These are phyloP conservation scores for Radopholus similis DNA, from an alignment of 1,140 invertebrate genomes.

Conservation along the genomic window DNA sequence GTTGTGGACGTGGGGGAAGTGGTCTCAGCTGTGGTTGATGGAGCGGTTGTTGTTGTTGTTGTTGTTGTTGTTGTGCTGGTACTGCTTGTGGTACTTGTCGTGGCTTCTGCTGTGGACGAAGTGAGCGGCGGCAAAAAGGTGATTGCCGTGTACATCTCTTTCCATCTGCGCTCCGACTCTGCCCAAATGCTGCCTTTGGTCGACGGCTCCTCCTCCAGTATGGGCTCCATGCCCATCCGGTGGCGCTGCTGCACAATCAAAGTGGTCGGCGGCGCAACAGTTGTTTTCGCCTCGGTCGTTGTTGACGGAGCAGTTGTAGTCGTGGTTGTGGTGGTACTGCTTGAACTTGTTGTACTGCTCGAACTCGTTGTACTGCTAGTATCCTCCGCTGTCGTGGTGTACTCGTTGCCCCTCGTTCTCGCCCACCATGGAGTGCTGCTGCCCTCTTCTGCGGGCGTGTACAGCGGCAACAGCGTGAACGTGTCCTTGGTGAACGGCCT, in stretches of 20 bases:
- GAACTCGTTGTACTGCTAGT: too few species aligned
- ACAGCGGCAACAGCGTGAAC: background rate
- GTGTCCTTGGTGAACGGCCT: background rate
- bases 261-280: background rate
- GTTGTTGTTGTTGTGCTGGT: background rate
- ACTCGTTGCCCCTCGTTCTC: too few species aligned
- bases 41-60: slow-evolving; percentile 14
- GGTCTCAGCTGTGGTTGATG: background rate
- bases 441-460: background rate
- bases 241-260: background rate
- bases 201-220: background rate
- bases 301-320: slow-evolving; percentile 13
- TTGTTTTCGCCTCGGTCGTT: background rate
- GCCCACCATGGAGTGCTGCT: too few species aligned
- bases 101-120: slow-evolving; percentile 10
- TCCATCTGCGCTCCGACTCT: too few species aligned
- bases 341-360: too few species aligned
- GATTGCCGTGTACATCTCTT: too few species aligned
- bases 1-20: too few species aligned
- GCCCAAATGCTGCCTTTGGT: too few species aligned
- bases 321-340: slow-evolving; percentile 14
- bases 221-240: background rate
- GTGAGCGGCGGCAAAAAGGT: background rate
- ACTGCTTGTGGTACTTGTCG: too few species aligned
- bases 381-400: too few species aligned